phyloP scores from a whole-genome alignment of 1,140 invertebrate genomes.

The Kradibia gibbosae region DNA sequence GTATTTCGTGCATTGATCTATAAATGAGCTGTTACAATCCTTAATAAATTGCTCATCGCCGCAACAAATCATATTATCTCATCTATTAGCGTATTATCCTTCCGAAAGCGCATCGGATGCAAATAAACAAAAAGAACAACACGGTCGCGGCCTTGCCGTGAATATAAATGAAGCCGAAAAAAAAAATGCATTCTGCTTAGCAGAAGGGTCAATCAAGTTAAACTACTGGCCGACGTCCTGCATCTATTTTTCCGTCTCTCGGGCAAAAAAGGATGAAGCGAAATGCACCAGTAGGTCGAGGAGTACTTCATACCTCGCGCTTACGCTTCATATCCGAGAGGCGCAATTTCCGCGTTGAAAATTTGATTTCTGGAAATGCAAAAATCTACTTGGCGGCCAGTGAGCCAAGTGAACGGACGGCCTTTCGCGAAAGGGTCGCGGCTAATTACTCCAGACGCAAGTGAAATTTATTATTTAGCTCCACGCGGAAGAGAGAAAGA shows the following conservation, averaged over 20 bases:
- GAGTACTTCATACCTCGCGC: background rate
- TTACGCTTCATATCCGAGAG: background rate
- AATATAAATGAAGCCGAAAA: background rate
- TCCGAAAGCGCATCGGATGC: too few relatives aligned
- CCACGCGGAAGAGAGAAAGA: background rate
- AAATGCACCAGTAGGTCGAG: background rate
- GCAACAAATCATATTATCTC: too few relatives aligned
- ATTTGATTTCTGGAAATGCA: constrained; percentile 41
- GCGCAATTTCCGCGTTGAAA: constrained; percentile 31
- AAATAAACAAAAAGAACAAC: background rate
- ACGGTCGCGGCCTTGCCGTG: background rate
- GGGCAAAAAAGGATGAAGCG: background rate
- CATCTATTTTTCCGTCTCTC: background rate
- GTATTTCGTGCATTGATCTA: too few relatives aligned
- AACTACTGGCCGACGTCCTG: too few relatives aligned
- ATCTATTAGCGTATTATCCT: too few relatives aligned
- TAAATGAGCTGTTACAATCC: too few relatives aligned
- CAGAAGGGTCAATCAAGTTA: constrained; percentile 11
- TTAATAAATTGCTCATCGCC: too few relatives aligned
- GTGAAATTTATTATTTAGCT: constrained; percentile 36
- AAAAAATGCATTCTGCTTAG: background rate
- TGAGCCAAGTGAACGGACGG: too few relatives aligned
- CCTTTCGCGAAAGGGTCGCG: constrained; percentile 20
- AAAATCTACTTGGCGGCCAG: constrained; percentile 8
- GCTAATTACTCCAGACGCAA: constrained; percentile 1